Conservation (phyloP, 2,113 vertebrate genomes). For the Bubo scandiacus region DNA sequence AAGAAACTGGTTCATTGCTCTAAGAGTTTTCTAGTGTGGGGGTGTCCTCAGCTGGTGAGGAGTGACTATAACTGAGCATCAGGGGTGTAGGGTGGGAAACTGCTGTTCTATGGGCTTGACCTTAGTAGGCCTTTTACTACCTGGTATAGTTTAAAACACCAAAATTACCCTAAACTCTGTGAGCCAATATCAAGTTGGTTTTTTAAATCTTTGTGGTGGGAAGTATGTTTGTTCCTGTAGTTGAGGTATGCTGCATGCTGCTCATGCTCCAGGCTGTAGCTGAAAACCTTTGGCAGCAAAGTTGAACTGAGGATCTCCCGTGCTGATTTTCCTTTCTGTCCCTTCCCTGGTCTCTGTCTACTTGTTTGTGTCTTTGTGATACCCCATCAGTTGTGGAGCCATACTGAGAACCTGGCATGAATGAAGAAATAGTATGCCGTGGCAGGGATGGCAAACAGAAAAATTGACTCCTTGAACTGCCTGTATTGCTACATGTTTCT, state of each 20-base stretch:
- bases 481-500: not conserved
- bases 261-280: not conserved
- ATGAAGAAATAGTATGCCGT: fast-evolving
- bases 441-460: not conserved
- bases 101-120: not conserved
- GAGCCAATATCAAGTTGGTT: not conserved
- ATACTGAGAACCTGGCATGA: not conserved
- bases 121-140: not conserved
- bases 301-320: not conserved
- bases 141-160: not conserved
- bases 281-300: not conserved
- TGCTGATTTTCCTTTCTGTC: not conserved
- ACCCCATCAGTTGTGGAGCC: fast-evolving
- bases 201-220: not conserved
- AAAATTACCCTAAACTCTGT: not conserved
- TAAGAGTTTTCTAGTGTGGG: not conserved
- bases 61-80: not conserved
- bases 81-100: not conserved
- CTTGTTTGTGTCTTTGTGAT: not conserved
- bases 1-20: not conserved
- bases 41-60: not conserved
- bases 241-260: too few relatives aligned
- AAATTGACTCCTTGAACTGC: not conserved
- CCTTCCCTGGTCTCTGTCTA: not conserved
- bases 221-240: not conserved